phyloP scores from a whole-genome alignment of 2,113 vertebrate species.

The Equus quagga region DNA sequence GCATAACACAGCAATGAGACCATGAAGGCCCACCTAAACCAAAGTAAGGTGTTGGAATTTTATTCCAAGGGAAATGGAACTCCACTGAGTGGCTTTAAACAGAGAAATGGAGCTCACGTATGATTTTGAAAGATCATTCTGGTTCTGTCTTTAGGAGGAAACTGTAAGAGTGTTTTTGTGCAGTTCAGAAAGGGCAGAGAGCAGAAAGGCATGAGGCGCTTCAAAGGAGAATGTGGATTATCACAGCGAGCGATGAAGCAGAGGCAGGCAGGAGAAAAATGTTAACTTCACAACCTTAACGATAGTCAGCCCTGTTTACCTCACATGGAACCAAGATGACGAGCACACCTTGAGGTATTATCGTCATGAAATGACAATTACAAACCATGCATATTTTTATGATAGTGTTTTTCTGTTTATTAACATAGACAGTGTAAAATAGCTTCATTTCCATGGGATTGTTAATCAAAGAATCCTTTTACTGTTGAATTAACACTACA shows the following conservation, averaged over 20 bases:
- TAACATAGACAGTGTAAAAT: background rate
- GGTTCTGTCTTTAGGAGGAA: background rate
- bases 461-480: background rate
- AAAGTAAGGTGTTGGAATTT: background rate
- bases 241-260: background rate
- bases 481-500: background rate
- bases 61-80: background rate
- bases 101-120: background rate
- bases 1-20: background rate
- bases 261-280: background rate
- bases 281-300: background rate
- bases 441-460: background rate
- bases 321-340: background rate
- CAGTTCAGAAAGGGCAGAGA: background rate
- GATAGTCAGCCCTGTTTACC: background rate
- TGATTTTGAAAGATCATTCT: background rate
- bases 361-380: background rate
- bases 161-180: background rate
- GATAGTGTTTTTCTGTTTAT: background rate
- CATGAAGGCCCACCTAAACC: background rate
- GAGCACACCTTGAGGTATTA: background rate
- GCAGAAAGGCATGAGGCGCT: background rate
- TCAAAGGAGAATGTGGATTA: background rate
- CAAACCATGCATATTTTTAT: background rate
- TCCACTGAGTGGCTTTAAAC: background rate